Percentiles rank a stretch among this genome's conserved stretches.
phyloP scores from a whole-genome alignment of 2,113 vertebrate genomes.

The Xenotilapia flavipinnis region DNA sequence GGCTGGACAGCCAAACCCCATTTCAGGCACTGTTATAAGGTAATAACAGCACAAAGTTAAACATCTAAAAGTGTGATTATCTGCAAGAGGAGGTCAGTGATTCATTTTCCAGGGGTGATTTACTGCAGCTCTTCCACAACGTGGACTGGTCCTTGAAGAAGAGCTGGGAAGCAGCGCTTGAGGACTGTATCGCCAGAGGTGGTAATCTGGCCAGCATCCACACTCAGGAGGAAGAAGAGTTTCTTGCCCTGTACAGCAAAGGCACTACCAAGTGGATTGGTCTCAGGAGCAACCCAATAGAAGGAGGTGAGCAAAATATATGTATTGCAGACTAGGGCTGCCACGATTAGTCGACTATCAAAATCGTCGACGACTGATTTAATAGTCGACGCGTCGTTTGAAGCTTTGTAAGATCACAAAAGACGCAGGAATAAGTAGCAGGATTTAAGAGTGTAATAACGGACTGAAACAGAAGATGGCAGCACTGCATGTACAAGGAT shows the following conservation, averaged over 20 bases:
- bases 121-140: slow-evolving; percentile 65
- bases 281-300: slow-evolving; percentile 57
- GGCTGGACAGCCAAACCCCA: slow-evolving; percentile 52
- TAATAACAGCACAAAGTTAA: not conserved
- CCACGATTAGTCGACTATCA: too few species aligned
- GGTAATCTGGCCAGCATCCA: slow-evolving; percentile 72
- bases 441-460: too few species aligned
- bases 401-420: too few species aligned
- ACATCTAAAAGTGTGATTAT: not conserved
- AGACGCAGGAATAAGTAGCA: too few species aligned
- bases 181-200: slow-evolving; percentile 67
- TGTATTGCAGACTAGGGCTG: not conserved
- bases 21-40: slow-evolving; percentile 71
- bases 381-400: too few species aligned
- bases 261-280: slow-evolving; percentile 73
- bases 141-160: slow-evolving; percentile 65
- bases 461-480: too few species aligned
- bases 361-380: too few species aligned
- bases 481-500: too few species aligned
- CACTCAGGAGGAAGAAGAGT: slow-evolving; percentile 60
- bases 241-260: slow-evolving; percentile 61
- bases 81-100: not conserved
- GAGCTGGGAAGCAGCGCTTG: slow-evolving; percentile 65
- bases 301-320: slow-evolving; percentile 62
- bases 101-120: not conserved